A percentile compares a stretch with the other conserved stretches of the same genome.
These are phyloP conservation scores for Adelognathus sp. DNA, from an alignment of 2,888 invertebrate genomes.

Conservation along the genomic window DNA sequence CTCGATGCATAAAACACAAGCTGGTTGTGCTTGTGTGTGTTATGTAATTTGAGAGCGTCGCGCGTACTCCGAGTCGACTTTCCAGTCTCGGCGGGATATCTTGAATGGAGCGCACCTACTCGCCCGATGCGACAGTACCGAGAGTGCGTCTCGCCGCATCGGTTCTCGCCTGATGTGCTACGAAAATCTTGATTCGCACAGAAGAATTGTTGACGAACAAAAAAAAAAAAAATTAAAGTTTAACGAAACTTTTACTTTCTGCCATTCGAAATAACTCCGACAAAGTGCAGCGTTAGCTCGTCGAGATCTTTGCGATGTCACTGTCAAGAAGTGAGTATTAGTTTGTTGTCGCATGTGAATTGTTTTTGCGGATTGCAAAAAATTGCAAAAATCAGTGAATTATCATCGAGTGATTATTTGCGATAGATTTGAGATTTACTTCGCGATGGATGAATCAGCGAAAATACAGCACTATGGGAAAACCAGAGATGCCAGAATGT, in stretches of 20 bases:
- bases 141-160: conserved; percentile 18
- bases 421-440: conserved; percentile 12
- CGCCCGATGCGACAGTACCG: conserved; percentile 34
- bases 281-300: background rate
- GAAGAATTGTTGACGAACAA: background rate
- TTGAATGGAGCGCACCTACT: conserved; percentile 17
- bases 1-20: background rate
- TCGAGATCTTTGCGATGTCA: conserved; percentile 9
- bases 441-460: conserved; percentile 60
- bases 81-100: conserved; percentile 31
- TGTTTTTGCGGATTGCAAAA: background rate
- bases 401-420: background rate
- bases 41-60: conserved; percentile 19
- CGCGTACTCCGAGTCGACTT: conserved; percentile 52
- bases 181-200: background rate
- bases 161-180: background rate
- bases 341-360: background rate
- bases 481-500: conserved; percentile 61
- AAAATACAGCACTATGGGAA: conserved; percentile 50
- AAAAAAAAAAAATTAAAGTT: background rate
- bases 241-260: background rate
- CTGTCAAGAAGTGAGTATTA: conserved; percentile 41
- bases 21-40: background rate
- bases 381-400: background rate
- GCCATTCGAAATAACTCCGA: background rate